Evolutionary conservation across 2,888 invertebrate genomes (phyloP).

Genomic region (Caenorhabditis angaria): DNA sequence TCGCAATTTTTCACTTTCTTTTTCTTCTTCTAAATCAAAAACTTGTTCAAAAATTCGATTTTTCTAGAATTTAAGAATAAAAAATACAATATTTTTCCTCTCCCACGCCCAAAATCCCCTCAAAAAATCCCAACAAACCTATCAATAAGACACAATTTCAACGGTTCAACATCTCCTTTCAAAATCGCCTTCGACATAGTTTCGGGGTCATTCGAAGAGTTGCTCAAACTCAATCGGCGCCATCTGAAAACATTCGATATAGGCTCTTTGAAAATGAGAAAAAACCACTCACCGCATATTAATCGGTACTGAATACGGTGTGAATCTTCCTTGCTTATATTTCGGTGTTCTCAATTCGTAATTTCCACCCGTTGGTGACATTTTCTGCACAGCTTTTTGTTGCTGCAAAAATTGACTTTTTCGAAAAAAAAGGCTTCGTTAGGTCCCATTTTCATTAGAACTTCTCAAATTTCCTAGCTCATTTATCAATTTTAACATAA

Average conservation of each 20-base stretch:
- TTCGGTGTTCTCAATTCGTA: conserved; percentile 12
- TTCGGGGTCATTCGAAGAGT: conserved; percentile 1
- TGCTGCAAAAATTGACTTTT: not conserved
- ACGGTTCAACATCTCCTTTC: conserved; percentile 44
- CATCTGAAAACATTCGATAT: conserved; percentile 17
- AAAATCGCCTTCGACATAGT: conserved; percentile 12
- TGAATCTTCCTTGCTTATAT: conserved; percentile 20
- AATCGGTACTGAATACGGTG: conserved; percentile 27
- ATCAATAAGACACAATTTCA: conserved; percentile 44
- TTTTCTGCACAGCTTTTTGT: conserved; percentile 14
- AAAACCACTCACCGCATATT: conserved; percentile 19
- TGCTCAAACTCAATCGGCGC: conserved; percentile 8
- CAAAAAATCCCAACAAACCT: conserved; percentile 18
- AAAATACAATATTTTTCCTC: too few species aligned
- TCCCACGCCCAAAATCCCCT: too few species aligned
- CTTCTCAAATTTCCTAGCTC: too few species aligned
- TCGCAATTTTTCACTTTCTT: too few species aligned
- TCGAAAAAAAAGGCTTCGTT: too few species aligned
- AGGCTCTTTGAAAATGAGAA: not conserved
- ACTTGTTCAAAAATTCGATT: too few species aligned
- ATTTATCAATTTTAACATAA: too few species aligned
- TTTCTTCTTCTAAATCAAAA: too few species aligned
- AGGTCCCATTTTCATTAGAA: too few species aligned
- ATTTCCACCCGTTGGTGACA: not conserved
- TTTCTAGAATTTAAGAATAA: too few species aligned